Conservation (phyloP, 2,113 vertebrate species). For the Python bivittatus region DNA sequence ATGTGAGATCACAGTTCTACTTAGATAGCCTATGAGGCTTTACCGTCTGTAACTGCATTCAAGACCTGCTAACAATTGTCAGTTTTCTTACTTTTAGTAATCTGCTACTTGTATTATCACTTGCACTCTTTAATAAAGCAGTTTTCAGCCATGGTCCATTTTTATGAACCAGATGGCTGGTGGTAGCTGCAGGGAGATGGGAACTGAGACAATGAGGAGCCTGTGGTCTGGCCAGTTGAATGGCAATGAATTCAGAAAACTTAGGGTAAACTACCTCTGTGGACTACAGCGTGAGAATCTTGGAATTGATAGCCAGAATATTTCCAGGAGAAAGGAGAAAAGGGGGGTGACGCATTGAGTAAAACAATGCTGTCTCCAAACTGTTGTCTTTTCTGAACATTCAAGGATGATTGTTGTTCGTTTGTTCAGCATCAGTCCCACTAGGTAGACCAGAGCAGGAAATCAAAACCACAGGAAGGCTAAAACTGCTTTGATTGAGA, state of each 20-base stretch:
- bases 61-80: background rate
- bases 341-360: too few species aligned
- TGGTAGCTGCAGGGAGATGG: background rate
- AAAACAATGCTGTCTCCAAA: too few species aligned
- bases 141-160: background rate
- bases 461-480: too few species aligned
- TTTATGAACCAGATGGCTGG: background rate
- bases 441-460: too few species aligned
- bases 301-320: too few species aligned
- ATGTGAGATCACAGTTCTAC: background rate
- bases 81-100: background rate
- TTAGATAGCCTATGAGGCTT: background rate
- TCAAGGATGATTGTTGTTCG: too few species aligned
- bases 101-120: background rate
- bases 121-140: background rate
- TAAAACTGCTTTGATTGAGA: too few species aligned
- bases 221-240: background rate
- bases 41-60: background rate
- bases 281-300: too few species aligned
- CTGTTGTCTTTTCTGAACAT: too few species aligned
- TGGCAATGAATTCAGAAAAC: background rate
- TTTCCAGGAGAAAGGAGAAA: too few species aligned
- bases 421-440: too few species aligned
- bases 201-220: background rate
- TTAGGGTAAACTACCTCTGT: background rate